Base-by-base conservation (phyloP, 2,113 vertebrate species). In the Crotalus tigris region DNA sequence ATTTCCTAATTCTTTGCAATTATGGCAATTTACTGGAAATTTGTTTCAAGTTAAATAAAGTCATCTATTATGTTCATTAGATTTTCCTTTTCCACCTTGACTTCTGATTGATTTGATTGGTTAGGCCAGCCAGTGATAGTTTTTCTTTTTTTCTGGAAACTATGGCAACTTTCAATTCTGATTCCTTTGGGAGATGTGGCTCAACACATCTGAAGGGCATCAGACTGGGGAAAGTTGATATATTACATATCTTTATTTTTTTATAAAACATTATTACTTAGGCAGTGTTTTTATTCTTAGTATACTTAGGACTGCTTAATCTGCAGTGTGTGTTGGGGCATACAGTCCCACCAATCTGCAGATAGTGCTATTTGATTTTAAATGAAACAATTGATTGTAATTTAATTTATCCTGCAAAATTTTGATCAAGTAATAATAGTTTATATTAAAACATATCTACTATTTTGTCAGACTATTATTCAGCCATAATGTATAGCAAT, bases 341-440 rank as follows among this genome's bases (percentile, higher is more conserved):
- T 44, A 93, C 88, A 95, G 92, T 64, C 49, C 88, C 81, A 93
- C 29, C 3, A 55, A 51, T 51, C 64, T 93, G 23, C 88, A 90
- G 59, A 87, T 94, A n/a, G 23, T 29, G n/a, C 90, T 44, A 91
- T 94, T 75, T 87, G 53, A 61, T 94, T 91, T 95, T 94, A 93
- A 91, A 94, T 95, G 94, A 90, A 95, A 95, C 95, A 94, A 94
- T 69, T 88, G 92, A 86, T 93, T 54, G 57, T 88, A 46, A 64
- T 92, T 95, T 91, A 89, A 54, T 95, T 53, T 61, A 93, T 88
- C 13, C 0, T 1, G 57, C 94, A 92, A 5, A 3, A 91, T 85
- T 92, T 94, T 94, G 87, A 94, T 88, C 33, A 93, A 75, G 93
- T 3, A 85, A 33, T 61, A 39, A 33, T 87, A 91, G 23, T 92